Evolutionary conservation across 2,888 invertebrate species (phyloP), one percentile per base, ranked within the genome.

Genomic region (Gortyna flavago): DNA sequence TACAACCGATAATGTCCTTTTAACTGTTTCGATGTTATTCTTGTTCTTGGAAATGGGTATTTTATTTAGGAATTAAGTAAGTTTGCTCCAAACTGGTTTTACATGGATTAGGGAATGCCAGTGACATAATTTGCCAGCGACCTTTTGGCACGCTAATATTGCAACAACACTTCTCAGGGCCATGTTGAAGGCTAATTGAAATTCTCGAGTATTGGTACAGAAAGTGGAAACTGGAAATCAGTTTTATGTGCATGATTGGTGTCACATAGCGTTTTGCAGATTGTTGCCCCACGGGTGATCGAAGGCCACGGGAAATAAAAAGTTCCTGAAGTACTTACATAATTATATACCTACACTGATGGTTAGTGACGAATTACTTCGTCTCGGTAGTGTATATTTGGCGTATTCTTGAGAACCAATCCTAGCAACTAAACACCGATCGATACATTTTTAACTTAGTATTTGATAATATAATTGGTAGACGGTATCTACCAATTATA

Each of bases 71-170:
- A n/a, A 57, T 81, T 64, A 18, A 62, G 13, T 25, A 64, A 79
- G 59, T 51, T 41, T 25, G 48, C 16, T n/a, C n/a, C 18, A 3
- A 64, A 69, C 18, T 18, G n/a, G 13, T 44, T 62, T 7, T 0
- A 62, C 57, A 57, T 66, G 21, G 18, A 48, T 41, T 65, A 25
- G 38, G 51, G 25, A 80, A 82, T 64, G 51, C 57, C 75, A 25
- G 54, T 32, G 21, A 62, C 5, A n/a, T 59, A 62, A 61, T 35
- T 61, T 41, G 32, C n/a, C 32, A 38, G 41, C 13, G 68, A 62
- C 35, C 64, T 75, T 81, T 68, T 57, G 62, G 41, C 38, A 51
- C 57, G 32, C n/a, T 51, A 35, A 38, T 21, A 81, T 75, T 68
- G 81, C 44, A 81, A 57, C 21, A 57, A 48, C 32, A 29, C 32